These are phyloP conservation scores for Drosophila saltans DNA, from an alignment of 1,140 invertebrate species.

Conservation along the genomic window DNA sequence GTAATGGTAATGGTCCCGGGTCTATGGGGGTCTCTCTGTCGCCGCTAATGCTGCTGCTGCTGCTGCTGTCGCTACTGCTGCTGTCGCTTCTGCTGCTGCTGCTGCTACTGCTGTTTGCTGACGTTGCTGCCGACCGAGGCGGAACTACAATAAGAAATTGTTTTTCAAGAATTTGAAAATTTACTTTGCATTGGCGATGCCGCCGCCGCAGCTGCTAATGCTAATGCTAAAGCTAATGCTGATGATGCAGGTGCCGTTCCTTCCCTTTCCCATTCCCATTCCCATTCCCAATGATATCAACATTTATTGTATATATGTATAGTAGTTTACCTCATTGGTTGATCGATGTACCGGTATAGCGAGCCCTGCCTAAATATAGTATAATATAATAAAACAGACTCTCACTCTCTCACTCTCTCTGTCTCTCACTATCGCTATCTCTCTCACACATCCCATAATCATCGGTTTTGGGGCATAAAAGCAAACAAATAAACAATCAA, in stretches of 20 bases:
- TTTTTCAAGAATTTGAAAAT: slow-evolving; percentile 10
- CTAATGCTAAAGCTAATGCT: neutral
- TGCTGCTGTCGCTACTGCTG: neutral
- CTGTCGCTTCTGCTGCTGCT: neutral
- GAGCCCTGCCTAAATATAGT: slow-evolving; percentile 62
- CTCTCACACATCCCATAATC: neutral
- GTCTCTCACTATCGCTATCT: neutral
- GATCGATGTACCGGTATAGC: slow-evolving; percentile 23
- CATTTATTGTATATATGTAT: neutral
- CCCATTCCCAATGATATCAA: neutral
- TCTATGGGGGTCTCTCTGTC: neutral
- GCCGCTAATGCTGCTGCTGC: neutral
- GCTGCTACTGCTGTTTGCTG: neutral
- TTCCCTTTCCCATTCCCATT: neutral
- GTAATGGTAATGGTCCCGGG: neutral
- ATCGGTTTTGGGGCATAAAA: slow-evolving; percentile 18
- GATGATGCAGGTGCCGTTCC: neutral
- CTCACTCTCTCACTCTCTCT: neutral
- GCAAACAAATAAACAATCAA: slow-evolving; percentile 16
- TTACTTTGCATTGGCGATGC: slow-evolving; percentile 7
- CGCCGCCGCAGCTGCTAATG: neutral
- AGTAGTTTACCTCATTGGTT: slow-evolving; percentile 39
- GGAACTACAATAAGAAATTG: slow-evolving; percentile 6
- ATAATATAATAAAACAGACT: slow-evolving; percentile 48
- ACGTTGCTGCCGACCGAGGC: neutral